Evolutionary conservation across 2,888 invertebrate genomes (phyloP).

Genomic region (Stegophylla sp.): DNA sequence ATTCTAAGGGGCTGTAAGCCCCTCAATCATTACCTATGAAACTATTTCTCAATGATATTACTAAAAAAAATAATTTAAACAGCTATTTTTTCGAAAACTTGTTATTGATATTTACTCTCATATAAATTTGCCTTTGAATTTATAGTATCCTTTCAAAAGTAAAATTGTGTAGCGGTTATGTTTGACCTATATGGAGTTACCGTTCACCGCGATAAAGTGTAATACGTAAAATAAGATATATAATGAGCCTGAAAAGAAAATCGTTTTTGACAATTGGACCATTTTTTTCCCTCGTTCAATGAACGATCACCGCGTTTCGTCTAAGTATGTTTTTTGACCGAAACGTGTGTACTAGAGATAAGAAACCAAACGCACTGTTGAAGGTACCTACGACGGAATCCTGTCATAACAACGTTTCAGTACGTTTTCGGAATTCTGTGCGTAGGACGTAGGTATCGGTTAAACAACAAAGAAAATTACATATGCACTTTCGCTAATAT

Average conservation of each 20-base stretch:
- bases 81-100: too few species aligned
- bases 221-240: background rate
- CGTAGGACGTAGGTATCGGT: background rate
- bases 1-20: too few species aligned
- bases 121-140: too few species aligned
- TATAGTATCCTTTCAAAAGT: too few species aligned
- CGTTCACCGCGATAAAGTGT: too few species aligned
- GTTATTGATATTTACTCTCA: too few species aligned
- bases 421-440: too few species aligned
- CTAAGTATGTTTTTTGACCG: background rate
- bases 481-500: background rate
- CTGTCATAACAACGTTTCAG: constrained; percentile 31
- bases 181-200: too few species aligned
- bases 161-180: too few species aligned
- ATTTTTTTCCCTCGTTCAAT: background rate
- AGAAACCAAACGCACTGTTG: constrained; percentile 7
- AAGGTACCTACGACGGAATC: background rate
- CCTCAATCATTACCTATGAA: too few species aligned
- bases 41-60: too few species aligned
- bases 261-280: background rate
- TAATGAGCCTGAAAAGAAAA: background rate
- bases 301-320: background rate
- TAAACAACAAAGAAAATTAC: background rate
- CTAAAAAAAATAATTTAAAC: too few species aligned
- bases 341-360: background rate